Base-by-base conservation (phyloP, 1,140 invertebrate species). In the Portunus trituberculatus region DNA sequence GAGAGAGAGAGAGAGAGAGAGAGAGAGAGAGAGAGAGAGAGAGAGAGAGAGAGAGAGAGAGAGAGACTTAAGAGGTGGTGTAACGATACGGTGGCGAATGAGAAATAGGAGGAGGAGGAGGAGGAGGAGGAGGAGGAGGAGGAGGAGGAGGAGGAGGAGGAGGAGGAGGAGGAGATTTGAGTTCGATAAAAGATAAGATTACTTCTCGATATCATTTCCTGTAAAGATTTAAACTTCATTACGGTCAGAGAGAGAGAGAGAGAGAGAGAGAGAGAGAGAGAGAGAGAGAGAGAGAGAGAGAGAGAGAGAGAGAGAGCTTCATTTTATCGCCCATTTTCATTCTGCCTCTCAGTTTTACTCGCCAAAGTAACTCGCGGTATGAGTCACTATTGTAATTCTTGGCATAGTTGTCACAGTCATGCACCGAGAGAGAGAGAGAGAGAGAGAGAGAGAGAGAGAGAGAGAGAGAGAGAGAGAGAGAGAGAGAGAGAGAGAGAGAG, bases 21-120 rank as follows among this genome's bases (percentile, higher is more conserved):
- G 52, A 59, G 52, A 59, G 52, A 59, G 52, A 59, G 52, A 59
- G 52, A 59, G 67, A 76, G 67, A 76, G 67, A 76, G 67, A 76
- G 67, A 76, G 67, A 76, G 67, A 76, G 67, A n/a, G 67, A n/a
- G 16, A 76, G 67, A 76, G 67, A 76, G 67, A 76, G 67, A n/a
- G 67, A 8, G 20, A 76, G 8, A 0, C 0, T 12, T 7, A n/a
- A 76, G 20, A 76, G 20, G n/a, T 76, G 20, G n/a, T 25, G 20
- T 12, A 76, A n/a, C 0, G 67, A 76, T 12, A 76, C 12, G 67
- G 20, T 12, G 3, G 67, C 2, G 16, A 46, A 4, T 3, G 12
- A 14, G 88, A 25, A 20, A 52, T n/a, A 45, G 8, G 67, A 76
- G n/a, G 67, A 8, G n/a, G 67, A 76, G 67, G 20, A 76, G 20